A percentile compares a stretch with the other conserved stretches of the same genome.
Conservation (phyloP, 2,888 invertebrate genomes). For the Ichneumoninae sp. region DNA sequence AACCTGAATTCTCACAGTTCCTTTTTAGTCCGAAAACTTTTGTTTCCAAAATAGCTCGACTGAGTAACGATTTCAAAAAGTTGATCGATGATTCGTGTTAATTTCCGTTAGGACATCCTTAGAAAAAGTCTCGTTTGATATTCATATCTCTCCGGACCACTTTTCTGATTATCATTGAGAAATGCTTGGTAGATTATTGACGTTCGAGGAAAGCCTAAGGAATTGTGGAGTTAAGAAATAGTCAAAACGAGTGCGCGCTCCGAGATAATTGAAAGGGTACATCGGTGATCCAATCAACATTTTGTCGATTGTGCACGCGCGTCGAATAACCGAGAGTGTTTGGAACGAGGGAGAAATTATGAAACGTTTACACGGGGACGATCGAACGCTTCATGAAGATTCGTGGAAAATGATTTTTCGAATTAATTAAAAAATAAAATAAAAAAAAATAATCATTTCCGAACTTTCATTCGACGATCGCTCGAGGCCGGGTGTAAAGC, state of each 20-base stretch:
- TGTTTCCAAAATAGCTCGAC: not conserved
- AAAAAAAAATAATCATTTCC: not conserved
- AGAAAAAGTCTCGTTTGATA: not conserved
- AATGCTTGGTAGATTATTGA: not conserved
- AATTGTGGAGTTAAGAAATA: constrained; percentile 14
- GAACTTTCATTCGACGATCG: constrained; percentile 1
- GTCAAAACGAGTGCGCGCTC: not conserved
- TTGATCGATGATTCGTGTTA: not conserved
- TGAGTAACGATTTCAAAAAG: not conserved
- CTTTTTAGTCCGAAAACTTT: not conserved
- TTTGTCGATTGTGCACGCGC: constrained; percentile 9
- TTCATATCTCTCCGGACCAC: constrained; percentile 41
- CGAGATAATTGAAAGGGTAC: not conserved
- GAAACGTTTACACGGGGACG: constrained; percentile 5
- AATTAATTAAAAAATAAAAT: not conserved
- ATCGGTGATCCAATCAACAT: constrained; percentile 29
- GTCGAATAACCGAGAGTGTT: not conserved
- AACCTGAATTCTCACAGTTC: too few species aligned
- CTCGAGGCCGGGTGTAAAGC: constrained; percentile 24
- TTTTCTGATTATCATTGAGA: not conserved
- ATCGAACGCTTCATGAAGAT: not conserved
- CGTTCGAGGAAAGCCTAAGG: constrained; percentile 24
- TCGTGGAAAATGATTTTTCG: not conserved
- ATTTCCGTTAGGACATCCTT: not conserved
- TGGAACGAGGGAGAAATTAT: not conserved